A percentile compares a stretch with the other conserved stretches of the same genome.
These are phyloP conservation scores for Chlorops oryzae DNA, from an alignment of 1,140 invertebrate species.

Conservation along the genomic window DNA sequence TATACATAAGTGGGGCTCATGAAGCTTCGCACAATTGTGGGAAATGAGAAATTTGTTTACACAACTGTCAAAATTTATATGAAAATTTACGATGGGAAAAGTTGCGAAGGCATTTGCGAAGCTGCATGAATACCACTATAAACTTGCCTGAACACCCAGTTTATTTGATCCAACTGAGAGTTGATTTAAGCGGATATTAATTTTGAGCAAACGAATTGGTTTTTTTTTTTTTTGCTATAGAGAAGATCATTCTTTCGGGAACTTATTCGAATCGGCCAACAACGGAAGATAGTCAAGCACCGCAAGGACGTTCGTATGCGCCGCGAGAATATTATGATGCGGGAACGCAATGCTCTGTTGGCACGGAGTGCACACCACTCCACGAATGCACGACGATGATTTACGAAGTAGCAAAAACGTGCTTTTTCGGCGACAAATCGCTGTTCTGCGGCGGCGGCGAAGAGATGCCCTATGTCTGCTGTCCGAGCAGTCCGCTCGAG, in stretches of 20 bases:
- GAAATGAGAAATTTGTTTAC: no score
- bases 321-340: slow-evolving; percentile 14
- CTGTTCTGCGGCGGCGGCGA: slow-evolving; percentile 40
- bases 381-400: slow-evolving; percentile 43
- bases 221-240: not conserved
- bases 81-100: not conserved
- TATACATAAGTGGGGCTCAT: no score
- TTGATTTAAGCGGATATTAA: not conserved
- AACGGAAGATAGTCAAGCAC: not conserved
- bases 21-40: no score
- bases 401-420: slow-evolving; percentile 42
- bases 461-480: slow-evolving; percentile 44
- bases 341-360: slow-evolving; percentile 29
- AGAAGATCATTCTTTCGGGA: slow-evolving; percentile 9
- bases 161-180: not conserved
- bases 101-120: no score
- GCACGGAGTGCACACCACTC: slow-evolving; percentile 41
- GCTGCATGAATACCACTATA: no score
- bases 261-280: not conserved
- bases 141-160: not conserved
- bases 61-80: not conserved
- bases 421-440: slow-evolving; percentile 45
- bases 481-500: slow-evolving; percentile 43
- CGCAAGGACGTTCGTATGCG: slow-evolving; percentile 10
- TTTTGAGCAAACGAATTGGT: not conserved